Evolutionary conservation across 92 coral and sea anemone genomes (phyloP), one percentile per base, ranked within the genome.

Genomic region (Heteractis magnifica): DNA sequence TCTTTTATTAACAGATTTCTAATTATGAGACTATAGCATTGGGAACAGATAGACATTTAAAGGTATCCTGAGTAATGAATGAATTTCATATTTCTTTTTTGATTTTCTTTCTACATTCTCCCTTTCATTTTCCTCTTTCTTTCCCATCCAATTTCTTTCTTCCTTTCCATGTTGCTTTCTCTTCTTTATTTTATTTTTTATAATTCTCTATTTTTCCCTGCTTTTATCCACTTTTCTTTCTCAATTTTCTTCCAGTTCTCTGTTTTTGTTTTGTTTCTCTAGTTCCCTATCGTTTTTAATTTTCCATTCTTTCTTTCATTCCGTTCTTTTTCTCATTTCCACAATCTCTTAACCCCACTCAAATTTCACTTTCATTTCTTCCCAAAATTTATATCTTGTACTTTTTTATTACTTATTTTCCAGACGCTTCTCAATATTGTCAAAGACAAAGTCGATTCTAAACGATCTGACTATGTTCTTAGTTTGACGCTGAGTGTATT

Each of bases 11-110:
- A 14, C 78, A 92, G 96, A 90, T 92, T 73, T 86, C 96, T 49
- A 86, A 89, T 48, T 68, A 85, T 51, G 96, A 92, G 75, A 92
- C 92, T 4, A 81, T 88, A 41, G 92, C 89, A 15, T 85, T 92
- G 68, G 96, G 96, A 10, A 87, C 91, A 4, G 96, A 92, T 26
- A 87, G 83, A 79, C 87, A 92, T 77, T 72, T 92, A 16, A 71
- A 79, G 96, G 94, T 91, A 82, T 7, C 9, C 18, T 23, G 5
- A 18, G 23, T 6, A 18, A 18, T 62, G 44, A 34, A 34, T 34
- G 2, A 34, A 5, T 62, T 58, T 10, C 3, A 13, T 23, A 10
- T 64, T n/a, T 10, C 34, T 74, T 49, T 49, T 6, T 49, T 49
- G 4, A 19, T 74, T n/a, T 49, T 15, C 78, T 49, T 74, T 49